Base-by-base conservation (phyloP, 2,888 invertebrate genomes). In the Melikaiella ostensackeni region DNA sequence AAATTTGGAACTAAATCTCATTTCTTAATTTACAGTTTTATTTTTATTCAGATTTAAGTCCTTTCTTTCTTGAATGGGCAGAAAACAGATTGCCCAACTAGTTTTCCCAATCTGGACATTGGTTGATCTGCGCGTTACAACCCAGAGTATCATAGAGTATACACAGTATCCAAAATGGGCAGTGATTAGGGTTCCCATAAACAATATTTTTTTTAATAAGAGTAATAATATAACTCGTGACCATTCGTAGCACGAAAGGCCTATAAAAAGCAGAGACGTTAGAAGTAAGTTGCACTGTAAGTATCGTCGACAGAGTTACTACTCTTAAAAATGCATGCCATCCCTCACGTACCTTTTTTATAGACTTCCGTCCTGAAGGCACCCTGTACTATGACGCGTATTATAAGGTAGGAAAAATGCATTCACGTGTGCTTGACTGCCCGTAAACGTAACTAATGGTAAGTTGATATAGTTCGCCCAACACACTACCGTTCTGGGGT, bases 221-320 rank as follows among this genome's bases (percentile, higher is more conserved):
- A 33, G 19, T 50, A 50, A 30, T 55, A 70, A 33, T 70, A 30
- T 11, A 70, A 27, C 21, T 55, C 33, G n/a, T 21, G 50, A 55
- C 30, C 6, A 55, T 70, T 46, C 50, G 30, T 13, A 70, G 70
- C 70, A 70, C 70, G 50, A 55, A 50, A 30, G 33, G n/a, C 57
- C 77, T 76, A 84, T 87, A 87, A 87, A 87, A 84, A 84, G 75
- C 82, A 78, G 84, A 84, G 83, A 84, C 82, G 77, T 16, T 3
- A 42, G 84, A 79, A 79, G 78, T 84, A 85, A 86, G 86, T 86
- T 79, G 79, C 80, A 78, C 79, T 77, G 81, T 82, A 84, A 84
- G 84, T 83, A 86, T 81, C 82, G 84, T 86, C 83, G 84, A 85
- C 84, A 82, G 84, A 82, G 86, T 86, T 86, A 86, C 84, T 86